phyloP scores from a whole-genome alignment of 2,888 invertebrate genomes.

The Drosophila heteroneura region DNA sequence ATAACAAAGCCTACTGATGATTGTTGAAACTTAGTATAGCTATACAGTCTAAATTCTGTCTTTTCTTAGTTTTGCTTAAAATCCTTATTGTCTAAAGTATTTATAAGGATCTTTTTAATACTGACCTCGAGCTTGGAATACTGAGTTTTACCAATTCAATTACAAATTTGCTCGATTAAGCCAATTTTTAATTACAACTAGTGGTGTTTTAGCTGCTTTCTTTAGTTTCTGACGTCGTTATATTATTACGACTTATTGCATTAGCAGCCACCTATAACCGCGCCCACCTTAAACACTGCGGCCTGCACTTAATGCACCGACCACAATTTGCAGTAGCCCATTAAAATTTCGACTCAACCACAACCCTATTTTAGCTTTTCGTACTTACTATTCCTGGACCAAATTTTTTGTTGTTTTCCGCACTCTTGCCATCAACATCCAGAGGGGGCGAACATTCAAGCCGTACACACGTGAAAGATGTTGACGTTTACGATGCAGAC shows the following conservation, averaged over 20 bases:
- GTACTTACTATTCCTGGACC: constrained; percentile 39
- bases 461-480: constrained; percentile 65
- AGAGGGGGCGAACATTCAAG: not conserved
- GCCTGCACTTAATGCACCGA: constrained; percentile 53
- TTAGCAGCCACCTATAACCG: constrained; percentile 17
- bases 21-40: not conserved
- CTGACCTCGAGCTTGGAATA: not conserved
- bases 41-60: too few relatives aligned
- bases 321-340: constrained; percentile 59
- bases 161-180: not conserved
- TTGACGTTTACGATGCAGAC: constrained; percentile 71
- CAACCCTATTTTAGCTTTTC: constrained; percentile 33
- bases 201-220: not conserved
- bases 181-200: not conserved
- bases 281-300: constrained; percentile 19
- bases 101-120: not conserved
- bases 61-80: not conserved
- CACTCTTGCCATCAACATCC: constrained; percentile 36
- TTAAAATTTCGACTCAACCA: constrained; percentile 62
- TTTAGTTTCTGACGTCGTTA: constrained; percentile 1
- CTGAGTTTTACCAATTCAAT: not conserved
- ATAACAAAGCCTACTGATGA: not conserved
- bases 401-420: constrained; percentile 21
- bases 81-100: not conserved
- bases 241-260: constrained; percentile 22